These are phyloP conservation scores for Onychomys arenicola DNA, from an alignment of 2,797 vertebrate genomes.

Conservation along the genomic window DNA sequence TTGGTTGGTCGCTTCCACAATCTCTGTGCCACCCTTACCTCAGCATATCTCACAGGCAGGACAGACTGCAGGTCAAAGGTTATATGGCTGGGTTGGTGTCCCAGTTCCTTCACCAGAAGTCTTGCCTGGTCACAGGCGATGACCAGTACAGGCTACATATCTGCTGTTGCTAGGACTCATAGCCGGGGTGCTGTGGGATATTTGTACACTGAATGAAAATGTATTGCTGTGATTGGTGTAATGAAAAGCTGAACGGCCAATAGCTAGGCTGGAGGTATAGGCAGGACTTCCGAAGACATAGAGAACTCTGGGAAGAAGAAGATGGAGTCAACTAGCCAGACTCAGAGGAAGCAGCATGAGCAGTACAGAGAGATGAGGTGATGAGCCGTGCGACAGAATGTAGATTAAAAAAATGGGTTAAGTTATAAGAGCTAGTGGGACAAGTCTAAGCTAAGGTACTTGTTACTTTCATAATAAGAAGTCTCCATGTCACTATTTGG, in stretches of 20 bases:
- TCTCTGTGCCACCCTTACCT: too few relatives aligned
- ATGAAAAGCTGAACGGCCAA: not conserved
- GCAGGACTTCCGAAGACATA: not conserved
- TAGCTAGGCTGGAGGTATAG: not conserved
- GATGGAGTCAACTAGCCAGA: not conserved
- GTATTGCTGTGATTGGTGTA: not conserved
- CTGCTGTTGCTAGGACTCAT: not conserved
- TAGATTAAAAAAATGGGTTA: too few relatives aligned
- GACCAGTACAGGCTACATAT: not conserved
- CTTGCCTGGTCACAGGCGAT: not conserved
- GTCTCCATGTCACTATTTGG: not conserved
- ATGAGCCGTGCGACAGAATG: not conserved
- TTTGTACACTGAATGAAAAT: not conserved
- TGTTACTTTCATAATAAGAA: not conserved
- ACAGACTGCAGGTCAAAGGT: too few relatives aligned
- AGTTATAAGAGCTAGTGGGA: too few relatives aligned
- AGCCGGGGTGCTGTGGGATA: not conserved
- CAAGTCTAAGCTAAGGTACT: too few relatives aligned
- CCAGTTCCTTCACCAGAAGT: not conserved
- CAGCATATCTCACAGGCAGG: too few relatives aligned
- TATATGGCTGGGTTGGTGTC: too few relatives aligned
- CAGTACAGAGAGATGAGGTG: not conserved
- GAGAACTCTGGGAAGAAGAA: not conserved
- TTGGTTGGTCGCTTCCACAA: too few relatives aligned
- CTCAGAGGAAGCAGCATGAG: not conserved